Evolutionary conservation across 2,888 invertebrate species (phyloP).

Genomic region (Chamaedrilus cognettii): DNA sequence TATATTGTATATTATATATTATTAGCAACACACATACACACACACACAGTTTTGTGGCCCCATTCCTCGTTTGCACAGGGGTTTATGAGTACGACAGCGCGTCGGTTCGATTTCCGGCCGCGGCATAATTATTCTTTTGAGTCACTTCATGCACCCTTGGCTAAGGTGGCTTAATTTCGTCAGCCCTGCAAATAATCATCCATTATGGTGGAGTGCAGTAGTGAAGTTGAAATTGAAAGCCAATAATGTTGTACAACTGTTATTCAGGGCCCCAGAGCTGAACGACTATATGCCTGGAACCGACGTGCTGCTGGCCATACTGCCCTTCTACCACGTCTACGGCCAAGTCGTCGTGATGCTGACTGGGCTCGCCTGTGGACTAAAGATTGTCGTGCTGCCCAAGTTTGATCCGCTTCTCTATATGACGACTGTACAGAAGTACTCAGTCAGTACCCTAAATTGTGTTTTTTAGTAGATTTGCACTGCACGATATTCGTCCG

Average conservation of each 20-base stretch:
- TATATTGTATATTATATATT: no score
- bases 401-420: slow-evolving; percentile 74
- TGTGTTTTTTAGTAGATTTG: no score
- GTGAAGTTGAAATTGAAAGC: no score
- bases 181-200: no score
- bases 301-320: slow-evolving; percentile 66
- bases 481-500: no score
- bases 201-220: no score
- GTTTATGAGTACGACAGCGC: no score
- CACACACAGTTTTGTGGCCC: not conserved
- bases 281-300: slow-evolving; percentile 23
- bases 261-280: slow-evolving; percentile 2
- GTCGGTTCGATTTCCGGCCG: no score
- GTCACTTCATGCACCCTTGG: no score
- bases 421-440: slow-evolving; percentile 68
- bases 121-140: not conserved
- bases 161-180: no score
- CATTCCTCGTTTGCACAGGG: no score
- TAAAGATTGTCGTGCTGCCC: slow-evolving; percentile 71
- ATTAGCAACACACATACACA: not conserved
- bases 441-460: slow-evolving; percentile 55
- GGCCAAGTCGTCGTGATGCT: slow-evolving; percentile 69
- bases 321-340: slow-evolving; percentile 84
- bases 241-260: not conserved
- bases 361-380: slow-evolving; percentile 67